A percentile compares a stretch with the other conserved stretches of the same genome.
Conservation (phyloP, 2,113 vertebrate species). For the Etia nguti region DNA sequence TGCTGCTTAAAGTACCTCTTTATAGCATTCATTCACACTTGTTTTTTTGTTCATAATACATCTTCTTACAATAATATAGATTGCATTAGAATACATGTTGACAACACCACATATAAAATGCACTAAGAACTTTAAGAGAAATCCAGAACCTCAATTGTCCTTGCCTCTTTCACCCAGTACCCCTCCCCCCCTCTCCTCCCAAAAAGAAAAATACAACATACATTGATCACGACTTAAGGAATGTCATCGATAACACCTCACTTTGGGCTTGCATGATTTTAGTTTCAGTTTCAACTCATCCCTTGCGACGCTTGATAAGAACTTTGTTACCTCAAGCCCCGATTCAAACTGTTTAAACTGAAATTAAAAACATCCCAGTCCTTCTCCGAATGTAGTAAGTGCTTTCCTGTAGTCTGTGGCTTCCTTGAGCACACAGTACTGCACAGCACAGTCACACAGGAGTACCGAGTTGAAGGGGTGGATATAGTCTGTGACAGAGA, state of each 20-base stretch:
- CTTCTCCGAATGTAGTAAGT: slow-evolving; percentile 58
- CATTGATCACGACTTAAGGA: slow-evolving; percentile 59
- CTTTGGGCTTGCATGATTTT: slow-evolving; percentile 20
- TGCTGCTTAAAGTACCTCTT: slow-evolving; percentile 76
- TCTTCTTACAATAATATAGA: not conserved
- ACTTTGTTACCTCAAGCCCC: slow-evolving; percentile 4
- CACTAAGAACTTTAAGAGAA: slow-evolving; percentile 39
- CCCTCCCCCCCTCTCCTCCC: rapidly evolving
- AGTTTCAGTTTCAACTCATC: slow-evolving; percentile 30
- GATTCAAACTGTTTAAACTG: slow-evolving; percentile 24
- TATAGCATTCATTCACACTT: slow-evolving; percentile 30
- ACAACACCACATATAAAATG: slow-evolving; percentile 46
- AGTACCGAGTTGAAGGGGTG: slow-evolving; percentile 17
- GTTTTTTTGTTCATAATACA: slow-evolving; percentile 17
- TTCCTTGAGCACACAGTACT: slow-evolving; percentile 18
- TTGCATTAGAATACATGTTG: not conserved
- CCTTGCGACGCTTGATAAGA: slow-evolving; percentile 1
- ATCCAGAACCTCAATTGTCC: slow-evolving; percentile 42
- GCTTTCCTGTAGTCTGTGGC: slow-evolving; percentile 30
- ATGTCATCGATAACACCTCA: slow-evolving; percentile 61
- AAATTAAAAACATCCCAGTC: slow-evolving; percentile 38
- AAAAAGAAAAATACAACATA: not conserved
- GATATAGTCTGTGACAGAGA: not conserved
- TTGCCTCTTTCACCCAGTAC: not conserved
- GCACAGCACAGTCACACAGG: slow-evolving; percentile 28